phyloP scores from a whole-genome alignment of 2,888 invertebrate genomes.

The Taphrorychus bicolor region DNA sequence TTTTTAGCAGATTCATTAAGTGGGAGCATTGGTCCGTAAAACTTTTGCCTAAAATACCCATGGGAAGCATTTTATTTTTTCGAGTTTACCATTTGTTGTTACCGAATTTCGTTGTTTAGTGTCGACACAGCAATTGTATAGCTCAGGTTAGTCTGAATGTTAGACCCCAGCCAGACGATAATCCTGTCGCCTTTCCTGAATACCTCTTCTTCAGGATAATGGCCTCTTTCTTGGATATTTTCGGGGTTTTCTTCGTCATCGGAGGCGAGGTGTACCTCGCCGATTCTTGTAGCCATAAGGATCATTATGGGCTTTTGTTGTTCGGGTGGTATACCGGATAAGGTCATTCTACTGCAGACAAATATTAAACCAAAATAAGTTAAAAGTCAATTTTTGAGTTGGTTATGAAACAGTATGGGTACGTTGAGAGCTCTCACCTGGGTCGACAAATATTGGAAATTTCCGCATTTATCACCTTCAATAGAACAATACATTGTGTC shows the following conservation, averaged over 20 bases:
- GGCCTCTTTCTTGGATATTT: slow-evolving; percentile 11
- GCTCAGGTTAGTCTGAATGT: slow-evolving; percentile 49
- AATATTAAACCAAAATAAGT: neutral
- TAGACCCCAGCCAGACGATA: slow-evolving; percentile 55
- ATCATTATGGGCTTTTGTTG: slow-evolving; percentile 48
- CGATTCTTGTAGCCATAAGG: slow-evolving; percentile 49
- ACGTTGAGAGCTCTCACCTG: slow-evolving; percentile 12
- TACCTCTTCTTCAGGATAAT: slow-evolving; percentile 21
- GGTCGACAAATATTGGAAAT: slow-evolving; percentile 14
- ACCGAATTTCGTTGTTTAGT: slow-evolving; percentile 50
- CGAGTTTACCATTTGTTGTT: slow-evolving; percentile 16
- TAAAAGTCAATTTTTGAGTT: neutral
- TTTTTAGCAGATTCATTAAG: slow-evolving; percentile 49
- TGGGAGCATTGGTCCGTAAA: slow-evolving; percentile 52
- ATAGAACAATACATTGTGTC: slow-evolving; percentile 50
- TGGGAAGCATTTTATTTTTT: neutral
- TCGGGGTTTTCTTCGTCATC: slow-evolving; percentile 40
- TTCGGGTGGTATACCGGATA: slow-evolving; percentile 21
- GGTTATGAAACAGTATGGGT: neutral
- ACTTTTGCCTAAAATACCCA: slow-evolving; percentile 49
- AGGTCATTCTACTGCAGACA: slow-evolving; percentile 23
- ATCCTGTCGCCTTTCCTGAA: slow-evolving; percentile 48
- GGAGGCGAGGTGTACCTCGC: slow-evolving; percentile 37
- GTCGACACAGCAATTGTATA: slow-evolving; percentile 56
- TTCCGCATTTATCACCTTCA: slow-evolving; percentile 40